phyloP scores from a whole-genome alignment of 2,888 invertebrate genomes.

The Metalampra italica region DNA sequence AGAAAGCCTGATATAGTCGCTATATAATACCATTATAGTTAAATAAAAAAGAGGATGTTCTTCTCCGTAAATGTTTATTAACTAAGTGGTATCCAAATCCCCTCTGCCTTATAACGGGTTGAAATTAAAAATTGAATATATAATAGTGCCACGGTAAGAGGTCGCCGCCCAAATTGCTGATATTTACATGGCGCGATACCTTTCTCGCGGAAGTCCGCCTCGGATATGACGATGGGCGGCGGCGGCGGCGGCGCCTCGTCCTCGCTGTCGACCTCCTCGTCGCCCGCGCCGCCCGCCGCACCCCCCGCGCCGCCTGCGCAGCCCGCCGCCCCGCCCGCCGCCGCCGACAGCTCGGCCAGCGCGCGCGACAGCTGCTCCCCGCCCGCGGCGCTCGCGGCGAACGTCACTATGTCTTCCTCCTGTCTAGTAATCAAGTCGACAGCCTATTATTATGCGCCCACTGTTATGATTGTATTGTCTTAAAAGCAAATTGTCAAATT shows the following conservation, averaged over 20 bases:
- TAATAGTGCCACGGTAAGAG: not conserved
- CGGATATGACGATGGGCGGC: slow-evolving; percentile 64
- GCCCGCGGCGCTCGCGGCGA: slow-evolving; percentile 32
- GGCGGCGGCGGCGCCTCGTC: slow-evolving; percentile 43
- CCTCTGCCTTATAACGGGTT: no score
- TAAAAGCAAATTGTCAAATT: no score
- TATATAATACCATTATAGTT: no score
- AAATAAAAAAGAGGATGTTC: no score
- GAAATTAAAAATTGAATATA: no score
- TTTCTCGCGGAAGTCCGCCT: slow-evolving; percentile 70
- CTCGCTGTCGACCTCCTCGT: slow-evolving; percentile 28
- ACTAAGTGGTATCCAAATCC: no score
- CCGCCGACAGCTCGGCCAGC: slow-evolving; percentile 6
- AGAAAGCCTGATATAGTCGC: no score
- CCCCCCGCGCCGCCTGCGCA: slow-evolving; percentile 4
- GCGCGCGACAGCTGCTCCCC: slow-evolving; percentile 4
- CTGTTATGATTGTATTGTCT: no score
- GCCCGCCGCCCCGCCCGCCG: not conserved
- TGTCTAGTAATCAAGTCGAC: slow-evolving; percentile 23
- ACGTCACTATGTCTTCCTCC: slow-evolving; percentile 34
- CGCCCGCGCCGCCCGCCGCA: not conserved
- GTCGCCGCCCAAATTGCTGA: no score
- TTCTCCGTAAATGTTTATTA: no score
- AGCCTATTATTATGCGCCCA: no score
- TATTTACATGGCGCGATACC: slow-evolving; percentile 29